phyloP scores from a whole-genome alignment of 2,113 vertebrate genomes.

The Phasianus colchicus region DNA sequence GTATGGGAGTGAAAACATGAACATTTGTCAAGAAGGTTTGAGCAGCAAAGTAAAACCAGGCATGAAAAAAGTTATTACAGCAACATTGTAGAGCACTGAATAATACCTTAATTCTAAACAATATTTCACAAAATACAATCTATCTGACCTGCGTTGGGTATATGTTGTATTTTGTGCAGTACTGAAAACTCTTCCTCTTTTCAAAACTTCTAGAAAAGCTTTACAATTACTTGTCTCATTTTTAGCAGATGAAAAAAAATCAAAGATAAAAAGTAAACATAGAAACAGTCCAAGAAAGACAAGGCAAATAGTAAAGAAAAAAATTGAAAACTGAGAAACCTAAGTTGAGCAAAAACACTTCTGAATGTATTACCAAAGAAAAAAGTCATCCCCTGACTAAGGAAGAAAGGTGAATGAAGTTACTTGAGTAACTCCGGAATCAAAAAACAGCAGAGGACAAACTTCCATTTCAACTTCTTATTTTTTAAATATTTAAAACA shows the following conservation, averaged over 20 bases:
- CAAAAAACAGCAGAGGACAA: neutral
- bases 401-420: neutral
- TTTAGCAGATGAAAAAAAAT: neutral
- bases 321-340: neutral
- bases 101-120: neutral
- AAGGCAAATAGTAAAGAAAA: accelerated
- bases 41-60: neutral
- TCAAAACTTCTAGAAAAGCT: neutral
- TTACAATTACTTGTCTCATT: neutral
- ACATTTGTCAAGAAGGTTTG: neutral
- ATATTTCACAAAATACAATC: neutral
- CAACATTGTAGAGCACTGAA: neutral
- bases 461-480: neutral
- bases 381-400: neutral
- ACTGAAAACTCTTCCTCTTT: neutral
- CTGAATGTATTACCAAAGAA: neutral
- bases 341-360: neutral
- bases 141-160: neutral
- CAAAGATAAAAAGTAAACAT: neutral
- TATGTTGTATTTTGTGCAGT: neutral
- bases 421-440: neutral
- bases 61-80: neutral
- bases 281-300: neutral
- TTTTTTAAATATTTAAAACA: neutral
- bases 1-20: neutral